phyloP scores from a whole-genome alignment of 2,797 vertebrate species.

The Selene dorsalis region DNA sequence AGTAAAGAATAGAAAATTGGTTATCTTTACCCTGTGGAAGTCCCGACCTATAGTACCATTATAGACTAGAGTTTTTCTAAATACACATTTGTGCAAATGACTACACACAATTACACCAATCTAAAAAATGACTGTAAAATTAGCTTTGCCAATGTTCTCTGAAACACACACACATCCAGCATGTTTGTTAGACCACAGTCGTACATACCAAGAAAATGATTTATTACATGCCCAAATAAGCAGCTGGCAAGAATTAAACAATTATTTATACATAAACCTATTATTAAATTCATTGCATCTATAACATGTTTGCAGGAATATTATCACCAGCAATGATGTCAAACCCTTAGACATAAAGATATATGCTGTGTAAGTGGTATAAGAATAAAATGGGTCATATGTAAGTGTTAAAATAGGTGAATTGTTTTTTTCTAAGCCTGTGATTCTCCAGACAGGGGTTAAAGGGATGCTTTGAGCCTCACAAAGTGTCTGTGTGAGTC shows the following conservation, averaged over 20 bases:
- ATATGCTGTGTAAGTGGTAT: background rate
- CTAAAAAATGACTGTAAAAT: background rate
- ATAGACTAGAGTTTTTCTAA: background rate
- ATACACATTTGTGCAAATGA: background rate
- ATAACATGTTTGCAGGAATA: background rate
- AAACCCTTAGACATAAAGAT: background rate
- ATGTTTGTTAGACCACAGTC: background rate
- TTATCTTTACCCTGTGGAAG: background rate
- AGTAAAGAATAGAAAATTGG: background rate
- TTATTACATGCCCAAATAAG: background rate
- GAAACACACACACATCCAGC: background rate
- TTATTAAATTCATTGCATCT: background rate
- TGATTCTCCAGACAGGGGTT: conserved; percentile 1
- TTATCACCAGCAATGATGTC: background rate
- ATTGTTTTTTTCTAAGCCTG: background rate
- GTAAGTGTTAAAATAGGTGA: background rate
- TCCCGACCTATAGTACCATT: background rate
- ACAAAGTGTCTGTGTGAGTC: background rate
- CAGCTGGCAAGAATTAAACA: background rate
- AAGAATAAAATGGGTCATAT: background rate
- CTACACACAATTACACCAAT: background rate
- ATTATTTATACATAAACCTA: background rate
- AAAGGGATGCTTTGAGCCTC: conserved; percentile 8
- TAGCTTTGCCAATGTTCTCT: background rate
- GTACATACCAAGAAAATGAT: background rate